phyloP scores from a whole-genome alignment of 2,113 vertebrate species.

The Urocynchramus pylzowi region DNA sequence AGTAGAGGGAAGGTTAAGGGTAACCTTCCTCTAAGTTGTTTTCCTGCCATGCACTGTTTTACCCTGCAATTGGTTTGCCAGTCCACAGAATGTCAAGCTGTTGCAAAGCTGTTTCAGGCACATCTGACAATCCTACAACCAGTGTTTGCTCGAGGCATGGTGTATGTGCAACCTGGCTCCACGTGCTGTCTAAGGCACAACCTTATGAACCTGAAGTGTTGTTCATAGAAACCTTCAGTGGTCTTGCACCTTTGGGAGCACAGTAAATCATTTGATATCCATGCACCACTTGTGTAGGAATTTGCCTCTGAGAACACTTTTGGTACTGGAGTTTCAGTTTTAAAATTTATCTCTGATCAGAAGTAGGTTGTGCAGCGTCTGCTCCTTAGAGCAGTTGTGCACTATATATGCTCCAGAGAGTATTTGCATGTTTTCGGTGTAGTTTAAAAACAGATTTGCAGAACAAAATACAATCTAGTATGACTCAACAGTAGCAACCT shows the following conservation, averaged over 20 bases:
- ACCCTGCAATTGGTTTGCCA: not conserved
- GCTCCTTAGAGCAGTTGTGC: not conserved
- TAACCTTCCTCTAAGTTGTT: not conserved
- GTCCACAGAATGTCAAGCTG: not conserved
- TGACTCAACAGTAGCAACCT: not conserved
- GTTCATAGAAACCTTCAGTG: not conserved
- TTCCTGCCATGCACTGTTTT: not conserved
- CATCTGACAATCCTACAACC: not conserved
- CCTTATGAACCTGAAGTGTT: not conserved
- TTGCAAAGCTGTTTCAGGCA: not conserved
- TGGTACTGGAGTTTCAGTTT: not conserved
- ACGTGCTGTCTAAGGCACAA: rapidly evolving
- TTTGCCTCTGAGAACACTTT: not conserved
- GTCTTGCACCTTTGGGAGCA: not conserved
- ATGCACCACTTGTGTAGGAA: not conserved
- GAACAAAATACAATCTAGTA: not conserved
- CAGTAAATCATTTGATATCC: not conserved
- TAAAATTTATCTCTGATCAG: not conserved
- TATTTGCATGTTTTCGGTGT: not conserved
- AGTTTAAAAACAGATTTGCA: not conserved
- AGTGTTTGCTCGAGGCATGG: rapidly evolving
- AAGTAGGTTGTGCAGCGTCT: not conserved
- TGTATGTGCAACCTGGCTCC: rapidly evolving
- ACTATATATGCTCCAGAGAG: not conserved
- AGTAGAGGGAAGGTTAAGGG: not conserved